phyloP scores from a whole-genome alignment of 2,888 invertebrate genomes.

The Troides oblongomaculatus region DNA sequence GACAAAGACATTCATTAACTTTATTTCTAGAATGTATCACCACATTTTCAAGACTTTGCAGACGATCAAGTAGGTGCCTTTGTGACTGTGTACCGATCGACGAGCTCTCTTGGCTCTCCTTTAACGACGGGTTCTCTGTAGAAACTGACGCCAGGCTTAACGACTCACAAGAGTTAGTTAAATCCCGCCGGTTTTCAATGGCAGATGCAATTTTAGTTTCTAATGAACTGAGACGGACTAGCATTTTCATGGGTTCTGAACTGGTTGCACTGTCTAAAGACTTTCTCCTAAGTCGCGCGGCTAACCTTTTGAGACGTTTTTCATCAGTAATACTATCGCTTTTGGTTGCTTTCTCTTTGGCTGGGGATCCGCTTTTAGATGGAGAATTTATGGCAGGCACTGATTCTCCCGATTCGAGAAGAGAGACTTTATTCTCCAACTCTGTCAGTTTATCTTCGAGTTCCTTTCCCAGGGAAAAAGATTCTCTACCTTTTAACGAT shows the following conservation, averaged over 20 bases:
- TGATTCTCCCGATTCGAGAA: slow-evolving; percentile 79
- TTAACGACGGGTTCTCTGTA: slow-evolving; percentile 59
- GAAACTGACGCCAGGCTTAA: slow-evolving; percentile 67
- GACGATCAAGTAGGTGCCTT: slow-evolving; percentile 78
- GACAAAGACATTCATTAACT: slow-evolving; percentile 83
- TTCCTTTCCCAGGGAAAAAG: slow-evolving; percentile 89
- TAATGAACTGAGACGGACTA: slow-evolving; percentile 86
- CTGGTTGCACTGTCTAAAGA: slow-evolving; percentile 89
- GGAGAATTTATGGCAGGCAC: slow-evolving; percentile 70
- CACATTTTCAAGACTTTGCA: slow-evolving; percentile 82
- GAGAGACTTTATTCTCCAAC: slow-evolving; percentile 87
- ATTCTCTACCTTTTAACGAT: slow-evolving; percentile 90
- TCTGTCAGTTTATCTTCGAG: slow-evolving; percentile 92
- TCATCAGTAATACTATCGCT: slow-evolving; percentile 71
- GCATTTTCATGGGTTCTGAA: slow-evolving; percentile 89
- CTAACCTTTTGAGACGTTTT: slow-evolving; percentile 74
- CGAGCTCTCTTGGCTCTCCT: slow-evolving; percentile 54
- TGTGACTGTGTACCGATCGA: slow-evolving; percentile 74
- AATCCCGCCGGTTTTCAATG: slow-evolving; percentile 64
- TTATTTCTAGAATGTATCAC: slow-evolving; percentile 83
- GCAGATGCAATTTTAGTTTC: slow-evolving; percentile 88
- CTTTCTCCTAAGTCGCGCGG: slow-evolving; percentile 83
- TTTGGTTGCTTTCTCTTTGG: slow-evolving; percentile 78
- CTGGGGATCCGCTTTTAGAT: slow-evolving; percentile 76
- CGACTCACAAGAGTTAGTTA: slow-evolving; percentile 80